Conservation (phyloP, 2,888 invertebrate species). For the Teleogryllus oceanicus region DNA sequence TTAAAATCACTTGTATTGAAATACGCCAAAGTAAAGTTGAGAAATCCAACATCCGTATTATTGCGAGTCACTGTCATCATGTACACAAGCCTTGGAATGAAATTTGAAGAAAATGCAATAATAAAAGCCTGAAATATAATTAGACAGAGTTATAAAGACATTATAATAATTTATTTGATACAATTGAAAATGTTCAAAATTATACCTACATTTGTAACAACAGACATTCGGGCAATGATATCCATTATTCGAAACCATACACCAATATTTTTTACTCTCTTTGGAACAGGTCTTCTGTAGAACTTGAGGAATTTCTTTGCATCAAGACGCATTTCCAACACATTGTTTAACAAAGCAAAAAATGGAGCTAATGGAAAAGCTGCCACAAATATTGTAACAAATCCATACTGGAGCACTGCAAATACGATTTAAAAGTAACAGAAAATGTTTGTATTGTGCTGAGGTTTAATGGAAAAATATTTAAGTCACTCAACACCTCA, state of each 20-base stretch:
- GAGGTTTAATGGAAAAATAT: too few species aligned
- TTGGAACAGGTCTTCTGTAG: slow-evolving; percentile 69
- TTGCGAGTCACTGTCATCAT: slow-evolving; percentile 51
- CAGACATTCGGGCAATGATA: slow-evolving; percentile 68
- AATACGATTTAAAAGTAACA: slow-evolving; percentile 34
- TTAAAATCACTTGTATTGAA: slow-evolving; percentile 63
- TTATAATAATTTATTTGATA: slow-evolving; percentile 19
- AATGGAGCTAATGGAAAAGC: slow-evolving; percentile 83
- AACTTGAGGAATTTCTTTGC: slow-evolving; percentile 76
- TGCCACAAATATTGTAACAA: slow-evolving; percentile 79
- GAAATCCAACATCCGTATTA: slow-evolving; percentile 58
- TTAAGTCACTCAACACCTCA: slow-evolving; percentile 20
- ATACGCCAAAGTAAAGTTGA: slow-evolving; percentile 65
- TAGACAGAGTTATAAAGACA: slow-evolving; percentile 11
- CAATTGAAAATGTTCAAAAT: neutral
- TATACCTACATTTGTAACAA: slow-evolving; percentile 69
- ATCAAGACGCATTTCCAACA: slow-evolving; percentile 78
- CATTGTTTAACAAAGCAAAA: slow-evolving; percentile 76
- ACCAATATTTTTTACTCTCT: slow-evolving; percentile 71
- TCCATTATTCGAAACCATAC: slow-evolving; percentile 75
- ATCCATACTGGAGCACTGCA: slow-evolving; percentile 79
- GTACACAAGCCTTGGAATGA: slow-evolving; percentile 75
- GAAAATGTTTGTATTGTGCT: too few species aligned
- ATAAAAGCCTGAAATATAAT: slow-evolving; percentile 61
- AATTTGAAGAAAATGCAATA: slow-evolving; percentile 80